Evolutionary conservation across 1,140 invertebrate genomes (phyloP), one percentile per base, ranked within the genome.

Genomic region (Drosophila hydei): DNA sequence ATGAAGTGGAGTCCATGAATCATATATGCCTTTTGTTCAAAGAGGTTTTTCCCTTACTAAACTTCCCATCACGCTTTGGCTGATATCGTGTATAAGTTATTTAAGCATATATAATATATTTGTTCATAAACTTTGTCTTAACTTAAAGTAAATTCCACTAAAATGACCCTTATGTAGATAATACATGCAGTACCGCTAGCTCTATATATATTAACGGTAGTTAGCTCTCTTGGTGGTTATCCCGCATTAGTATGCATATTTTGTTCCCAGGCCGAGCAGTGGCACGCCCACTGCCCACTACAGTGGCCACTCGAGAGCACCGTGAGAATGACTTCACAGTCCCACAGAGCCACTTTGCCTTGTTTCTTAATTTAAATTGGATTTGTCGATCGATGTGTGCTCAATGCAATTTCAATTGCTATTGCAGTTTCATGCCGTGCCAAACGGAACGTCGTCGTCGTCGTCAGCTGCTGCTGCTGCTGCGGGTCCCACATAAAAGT

Each of bases 281-380:
- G 25, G 23, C 36, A 63, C 77, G 59, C 78, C 73, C 74, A 81
- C 78, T 47, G 45, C n/a, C 38, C 48, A 42, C 30, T 33, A 33
- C 38, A 19, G 45, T 48, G 45, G n/a, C 6, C 58, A 36, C 18
- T 21, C 18, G 30, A 33, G 30, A 33, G n/a, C 48, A 33, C 55
- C 65, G 72, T 75, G 72, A 71, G 72, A 75, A 72, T 75, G 61
- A 60, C 50, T 69, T 69, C 48, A 30, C 45, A 33, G 42, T 52
- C 50, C 30, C 30, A 33, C 30, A 33, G 40, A 61, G 50, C 63
- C 55, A 69, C 47, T 56, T 64, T 19, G 50, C 38, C 33, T 23
- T 50, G 8, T 33, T 33, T 87, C 80, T 80, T 87, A 40, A 87
- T 84, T 84, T 80, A 87, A 85, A 87, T 87, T 85, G 77, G 83